phyloP scores from a whole-genome alignment of 2,888 invertebrate species.

The Scrobipalpa atriplicella region DNA sequence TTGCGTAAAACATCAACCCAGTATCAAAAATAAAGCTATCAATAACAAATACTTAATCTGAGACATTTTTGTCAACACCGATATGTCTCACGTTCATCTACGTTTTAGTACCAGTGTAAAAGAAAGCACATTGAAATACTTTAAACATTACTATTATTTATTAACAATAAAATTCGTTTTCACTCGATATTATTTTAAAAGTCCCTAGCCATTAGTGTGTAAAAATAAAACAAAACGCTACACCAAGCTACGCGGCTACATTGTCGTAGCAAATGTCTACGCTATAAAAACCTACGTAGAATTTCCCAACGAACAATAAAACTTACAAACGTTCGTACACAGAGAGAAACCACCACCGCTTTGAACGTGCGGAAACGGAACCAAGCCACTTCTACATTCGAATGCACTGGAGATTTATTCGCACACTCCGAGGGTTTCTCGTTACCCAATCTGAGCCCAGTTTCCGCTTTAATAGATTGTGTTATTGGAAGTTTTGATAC shows the following conservation, averaged over 20 bases:
- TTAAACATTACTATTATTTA: too few species aligned
- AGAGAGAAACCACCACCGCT: constrained; percentile 21
- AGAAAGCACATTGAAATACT: too few species aligned
- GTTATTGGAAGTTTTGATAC: constrained; percentile 30
- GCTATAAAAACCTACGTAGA: constrained; percentile 10
- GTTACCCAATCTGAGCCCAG: constrained; percentile 2
- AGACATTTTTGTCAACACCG: too few species aligned
- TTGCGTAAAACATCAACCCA: too few species aligned
- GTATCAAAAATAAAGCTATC: too few species aligned
- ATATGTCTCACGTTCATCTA: too few species aligned
- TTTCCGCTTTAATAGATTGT: background rate
- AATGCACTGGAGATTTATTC: constrained; percentile 33
- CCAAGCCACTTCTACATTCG: constrained; percentile 43
- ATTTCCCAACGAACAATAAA: background rate
- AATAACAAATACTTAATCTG: too few species aligned
- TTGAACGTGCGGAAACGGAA: constrained; percentile 45
- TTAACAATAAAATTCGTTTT: too few species aligned
- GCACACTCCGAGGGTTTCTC: constrained; percentile 9
- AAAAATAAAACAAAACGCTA: background rate
- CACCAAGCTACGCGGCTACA: background rate
- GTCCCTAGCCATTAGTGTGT: too few species aligned
- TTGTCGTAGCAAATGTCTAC: background rate
- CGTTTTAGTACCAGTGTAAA: too few species aligned
- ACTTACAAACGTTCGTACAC: background rate
- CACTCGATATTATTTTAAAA: too few species aligned